A percentile compares a stretch with the other conserved stretches of the same genome.
These are phyloP conservation scores for Channa striata DNA, from an alignment of 2,797 vertebrate genomes.

Conservation along the genomic window DNA sequence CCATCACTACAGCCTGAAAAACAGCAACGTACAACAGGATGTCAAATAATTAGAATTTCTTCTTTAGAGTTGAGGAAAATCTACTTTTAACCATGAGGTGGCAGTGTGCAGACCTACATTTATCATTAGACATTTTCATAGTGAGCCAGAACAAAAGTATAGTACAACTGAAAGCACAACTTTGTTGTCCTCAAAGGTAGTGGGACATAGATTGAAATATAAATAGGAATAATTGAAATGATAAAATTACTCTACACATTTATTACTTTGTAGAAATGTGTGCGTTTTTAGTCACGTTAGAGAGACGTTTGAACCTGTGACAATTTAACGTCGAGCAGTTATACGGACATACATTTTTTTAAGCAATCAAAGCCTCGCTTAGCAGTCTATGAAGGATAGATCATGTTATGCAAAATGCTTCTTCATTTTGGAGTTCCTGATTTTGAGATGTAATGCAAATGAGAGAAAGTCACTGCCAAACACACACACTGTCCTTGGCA, in stretches of 20 bases:
- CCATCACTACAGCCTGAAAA: conserved; percentile 88
- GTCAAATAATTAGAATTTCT: not conserved
- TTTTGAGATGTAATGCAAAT: conserved; percentile 32
- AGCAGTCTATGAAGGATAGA: not conserved
- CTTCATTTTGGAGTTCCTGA: conserved; percentile 28
- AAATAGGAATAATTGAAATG: too few species aligned
- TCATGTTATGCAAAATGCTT: conserved; percentile 18
- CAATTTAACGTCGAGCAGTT: too few species aligned
- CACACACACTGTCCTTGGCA: conserved; percentile 56
- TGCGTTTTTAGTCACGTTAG: too few species aligned
- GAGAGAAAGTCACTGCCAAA: conserved; percentile 41
- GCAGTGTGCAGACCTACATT: conserved; percentile 37
- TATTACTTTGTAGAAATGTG: too few species aligned
- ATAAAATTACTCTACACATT: too few species aligned
- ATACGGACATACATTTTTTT: too few species aligned
- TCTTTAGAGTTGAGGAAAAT: not conserved
- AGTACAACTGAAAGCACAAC: too few species aligned
- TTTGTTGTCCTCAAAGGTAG: too few species aligned
- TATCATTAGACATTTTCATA: too few species aligned
- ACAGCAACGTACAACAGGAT: not conserved
- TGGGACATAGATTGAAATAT: too few species aligned
- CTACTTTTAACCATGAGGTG: conserved; percentile 44
- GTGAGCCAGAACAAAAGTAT: not conserved
- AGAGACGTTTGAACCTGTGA: too few species aligned
- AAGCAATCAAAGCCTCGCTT: not conserved